A percentile compares a stretch with the other conserved stretches of the same genome.
These are phyloP conservation scores for Yponomeuta sedellus DNA, from an alignment of 2,888 invertebrate genomes.

Conservation along the genomic window DNA sequence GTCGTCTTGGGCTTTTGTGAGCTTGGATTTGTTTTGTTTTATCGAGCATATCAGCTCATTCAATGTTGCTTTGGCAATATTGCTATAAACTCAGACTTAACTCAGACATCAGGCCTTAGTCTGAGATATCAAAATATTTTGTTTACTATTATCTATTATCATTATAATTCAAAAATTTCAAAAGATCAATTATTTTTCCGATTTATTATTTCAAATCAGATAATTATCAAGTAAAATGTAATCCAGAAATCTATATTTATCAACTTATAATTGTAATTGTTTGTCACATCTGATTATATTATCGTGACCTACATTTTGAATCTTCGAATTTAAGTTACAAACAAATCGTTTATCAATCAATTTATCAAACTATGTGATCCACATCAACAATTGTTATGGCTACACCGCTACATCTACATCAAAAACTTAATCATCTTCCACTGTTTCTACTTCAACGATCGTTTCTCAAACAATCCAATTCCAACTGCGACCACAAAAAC, in stretches of 20 bases:
- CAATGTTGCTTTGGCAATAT: too few species aligned
- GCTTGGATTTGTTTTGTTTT: background rate
- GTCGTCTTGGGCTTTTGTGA: background rate
- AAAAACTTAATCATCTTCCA: slow-evolving; percentile 26
- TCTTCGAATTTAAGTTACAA: background rate
- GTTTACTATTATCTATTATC: too few species aligned
- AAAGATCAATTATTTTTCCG: too few species aligned
- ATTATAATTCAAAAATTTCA: too few species aligned
- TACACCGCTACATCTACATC: background rate
- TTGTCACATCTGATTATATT: background rate
- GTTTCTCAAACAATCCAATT: background rate
- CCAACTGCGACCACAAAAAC: slow-evolving; percentile 1
- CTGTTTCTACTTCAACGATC: slow-evolving; percentile 21
- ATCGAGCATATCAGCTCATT: background rate
- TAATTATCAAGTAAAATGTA: too few species aligned
- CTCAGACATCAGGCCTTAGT: background rate
- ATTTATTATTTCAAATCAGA: too few species aligned
- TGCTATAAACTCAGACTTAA: background rate
- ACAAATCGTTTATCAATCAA: background rate
- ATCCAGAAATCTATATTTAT: too few species aligned
- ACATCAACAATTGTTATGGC: background rate
- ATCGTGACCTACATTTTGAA: background rate
- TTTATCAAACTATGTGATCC: background rate
- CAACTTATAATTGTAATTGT: background rate
- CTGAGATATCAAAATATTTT: too few species aligned